Evolutionary conservation across 1,140 invertebrate genomes (phyloP), one percentile per base, ranked within the genome.

Genomic region (Drosophila melanica): DNA sequence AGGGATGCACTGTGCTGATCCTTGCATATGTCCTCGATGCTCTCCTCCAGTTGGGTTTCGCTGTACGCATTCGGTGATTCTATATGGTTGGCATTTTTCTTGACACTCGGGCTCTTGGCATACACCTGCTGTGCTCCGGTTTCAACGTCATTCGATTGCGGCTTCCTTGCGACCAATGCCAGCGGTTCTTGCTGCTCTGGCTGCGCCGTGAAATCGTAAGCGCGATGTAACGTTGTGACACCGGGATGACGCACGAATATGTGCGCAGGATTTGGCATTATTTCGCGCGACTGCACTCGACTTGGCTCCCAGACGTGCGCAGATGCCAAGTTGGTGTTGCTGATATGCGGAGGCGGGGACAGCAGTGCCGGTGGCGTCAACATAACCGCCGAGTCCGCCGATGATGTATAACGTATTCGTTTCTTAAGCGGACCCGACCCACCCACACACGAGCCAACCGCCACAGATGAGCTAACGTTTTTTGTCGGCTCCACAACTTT

Each of bases 351-450:
- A 77, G 92, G 80, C 86, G 79, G 69, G 1, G 78, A 84, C 10
- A 78, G 62, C 27, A 90, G 54, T 0, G 74, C 77, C 3, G 77
- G 79, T 20, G 90, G 78, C 4, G 82, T 77, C n/a, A 91, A 44
- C 11, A 87, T 51, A 14, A 81, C 87, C 23, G 79, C 82, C 18
- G 77, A 77, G 58, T 79, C 78, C 18, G 84, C 89, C 10, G 81
- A 90, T 9, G 90, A 91, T 12, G 87, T 90, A 92, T 91, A 86
- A 70, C 91, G 79, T 78, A 94, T 94, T 20, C 95, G 93, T 87
- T 96, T 96, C 80, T 96, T 96, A 4, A 95, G 91, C 0, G 95
- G 95, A 14, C 94, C 94, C 1, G 72, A 75, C 0, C 70, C 67
- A 55, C 48, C 35, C 33, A 55, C 60, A 11, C 53, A 59, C 11